Percentiles rank a stretch among this genome's conserved stretches.
These are phyloP conservation scores for Hirudo medicinalis DNA, from an alignment of 1,140 invertebrate genomes.

Conservation along the genomic window DNA sequence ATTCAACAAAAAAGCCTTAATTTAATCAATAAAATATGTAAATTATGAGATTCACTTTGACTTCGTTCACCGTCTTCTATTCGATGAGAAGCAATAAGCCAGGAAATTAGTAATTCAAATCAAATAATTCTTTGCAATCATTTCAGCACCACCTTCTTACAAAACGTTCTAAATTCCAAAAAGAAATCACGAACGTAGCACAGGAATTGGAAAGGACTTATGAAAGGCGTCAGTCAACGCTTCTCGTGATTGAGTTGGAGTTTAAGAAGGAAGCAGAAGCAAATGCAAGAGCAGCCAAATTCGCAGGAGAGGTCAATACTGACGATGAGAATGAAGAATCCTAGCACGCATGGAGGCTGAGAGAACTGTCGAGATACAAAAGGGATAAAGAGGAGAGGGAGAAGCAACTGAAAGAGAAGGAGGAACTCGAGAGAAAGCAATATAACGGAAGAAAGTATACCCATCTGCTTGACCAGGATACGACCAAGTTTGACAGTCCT, in stretches of 20 bases:
- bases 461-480: slow-evolving; percentile 96
- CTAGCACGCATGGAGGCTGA: slow-evolving; percentile 85
- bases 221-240: neutral
- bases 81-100: too few species aligned
- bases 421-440: slow-evolving; percentile 83
- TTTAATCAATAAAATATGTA: too few species aligned
- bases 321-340: slow-evolving; percentile 98
- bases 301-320: slow-evolving; percentile 67
- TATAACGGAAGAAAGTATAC: slow-evolving; percentile 97
- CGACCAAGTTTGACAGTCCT: slow-evolving; percentile 88
- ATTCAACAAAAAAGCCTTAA: too few species aligned
- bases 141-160: too few species aligned
- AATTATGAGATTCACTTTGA: too few species aligned
- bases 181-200: too few species aligned
- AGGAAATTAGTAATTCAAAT: too few species aligned
- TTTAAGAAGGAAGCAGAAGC: slow-evolving; percentile 62
- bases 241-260: slow-evolving; percentile 51
- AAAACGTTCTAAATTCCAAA: too few species aligned
- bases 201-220: slow-evolving; percentile 49
- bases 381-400: slow-evolving; percentile 89
- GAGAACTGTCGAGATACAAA: slow-evolving; percentile 79
- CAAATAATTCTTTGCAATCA: too few species aligned
- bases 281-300: slow-evolving; percentile 43
- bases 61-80: too few species aligned
- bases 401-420: slow-evolving; percentile 61